Base-by-base conservation (phyloP, 2,797 vertebrate species). In the Enteromius viviparus region DNA sequence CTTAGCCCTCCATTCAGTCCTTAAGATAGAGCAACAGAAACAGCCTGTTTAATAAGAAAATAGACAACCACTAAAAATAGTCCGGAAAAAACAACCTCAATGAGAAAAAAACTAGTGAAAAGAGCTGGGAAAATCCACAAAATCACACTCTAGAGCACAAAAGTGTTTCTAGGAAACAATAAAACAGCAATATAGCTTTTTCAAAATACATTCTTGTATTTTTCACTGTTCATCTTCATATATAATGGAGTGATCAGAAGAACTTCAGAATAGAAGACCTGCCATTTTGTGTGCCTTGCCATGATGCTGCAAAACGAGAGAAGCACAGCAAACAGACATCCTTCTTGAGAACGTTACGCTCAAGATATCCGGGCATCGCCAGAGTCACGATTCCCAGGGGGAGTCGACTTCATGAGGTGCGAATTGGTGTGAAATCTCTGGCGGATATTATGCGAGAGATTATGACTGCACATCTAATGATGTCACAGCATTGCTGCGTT, bases 211-310 rank as follows among this genome's bases (percentile, higher is more conserved):
- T 12, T 47, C 29, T 70, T 51, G 45, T 23, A 37, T 37, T 55
- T 37, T 4, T 34, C 42, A 51, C 11, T 9, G 2, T 55, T 23
- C 32, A 58, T 72, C 70, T 11, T 32, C 26, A 64, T 37, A 77
- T 15, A 23, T 21, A 55, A 34, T 45, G 10, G n/a, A 79, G 32
- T 40, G 23, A 79, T 42, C 65, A 69, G 64, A 26, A 60, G 55
- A 4, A 71, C 47, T 72, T 47, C 23, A 64, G 21, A 51, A 51
- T 14, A 40, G 65, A 37, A 64, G 47, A 70, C 32, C 80, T 19
- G 47, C 80, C 80, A 82, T 81, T 81, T 74, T 82, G 62, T 82
- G 29, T 53, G 6, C 10, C 47, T 32, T 21, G 78, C 49, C 29
- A 9, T 53, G 19, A 60, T 47, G 32, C 78, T 29, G 11, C 58